Evolutionary conservation across 1,140 invertebrate genomes (phyloP).

Genomic region (Araneus ventricosus): DNA sequence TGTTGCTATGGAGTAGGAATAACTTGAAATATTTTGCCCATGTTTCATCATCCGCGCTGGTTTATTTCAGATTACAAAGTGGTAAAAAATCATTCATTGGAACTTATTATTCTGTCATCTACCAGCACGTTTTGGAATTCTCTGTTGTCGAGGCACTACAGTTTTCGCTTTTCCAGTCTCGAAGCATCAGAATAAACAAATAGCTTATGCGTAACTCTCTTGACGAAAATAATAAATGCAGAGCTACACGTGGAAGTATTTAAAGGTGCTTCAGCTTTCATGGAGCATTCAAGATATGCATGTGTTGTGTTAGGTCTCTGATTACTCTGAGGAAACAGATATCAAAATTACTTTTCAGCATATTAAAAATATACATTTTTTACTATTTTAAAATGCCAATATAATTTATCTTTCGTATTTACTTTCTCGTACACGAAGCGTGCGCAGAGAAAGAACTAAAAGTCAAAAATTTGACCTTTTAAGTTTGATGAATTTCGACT

Average conservation of each 20-base stretch:
- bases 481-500: no score
- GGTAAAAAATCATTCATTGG: slow-evolving; percentile 34
- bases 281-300: background rate
- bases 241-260: background rate
- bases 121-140: slow-evolving; percentile 15
- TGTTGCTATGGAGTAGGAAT: slow-evolving; percentile 43
- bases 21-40: slow-evolving; percentile 37
- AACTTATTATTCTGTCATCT: slow-evolving; percentile 37
- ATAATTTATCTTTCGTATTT: no score
- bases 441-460: no score
- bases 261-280: background rate
- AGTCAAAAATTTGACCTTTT: no score
- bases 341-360: no score
- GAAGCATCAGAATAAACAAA: slow-evolving; percentile 8
- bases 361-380: no score
- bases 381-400: no score
- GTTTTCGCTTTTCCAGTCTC: background rate
- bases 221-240: background rate
- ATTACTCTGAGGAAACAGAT: no score
- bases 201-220: background rate
- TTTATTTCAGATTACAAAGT: slow-evolving; percentile 24
- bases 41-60: slow-evolving; percentile 38
- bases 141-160: background rate
- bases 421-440: no score
- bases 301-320: no score